Evolutionary conservation across 1,140 invertebrate species (phyloP).

Genomic region (Eciton burchellii): DNA sequence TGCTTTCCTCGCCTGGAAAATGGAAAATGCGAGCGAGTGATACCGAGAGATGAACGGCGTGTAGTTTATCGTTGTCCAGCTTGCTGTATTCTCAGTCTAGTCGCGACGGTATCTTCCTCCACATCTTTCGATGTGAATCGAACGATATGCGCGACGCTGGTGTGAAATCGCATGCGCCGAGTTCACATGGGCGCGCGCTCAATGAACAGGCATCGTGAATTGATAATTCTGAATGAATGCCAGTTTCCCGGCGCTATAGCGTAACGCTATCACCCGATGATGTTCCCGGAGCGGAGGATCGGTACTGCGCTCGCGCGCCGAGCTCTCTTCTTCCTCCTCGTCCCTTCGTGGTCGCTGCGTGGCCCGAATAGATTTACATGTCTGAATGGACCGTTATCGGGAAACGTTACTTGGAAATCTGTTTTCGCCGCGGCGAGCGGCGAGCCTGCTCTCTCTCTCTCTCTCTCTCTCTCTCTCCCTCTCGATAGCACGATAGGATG

Average conservation of each 20-base stretch:
- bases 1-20: too few species aligned
- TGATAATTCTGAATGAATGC: constrained; percentile 52
- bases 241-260: constrained; percentile 2
- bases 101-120: too few species aligned
- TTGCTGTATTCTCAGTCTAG: too few species aligned
- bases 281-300: constrained; percentile 33
- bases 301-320: background rate
- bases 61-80: too few species aligned
- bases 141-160: background rate
- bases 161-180: constrained; percentile 16
- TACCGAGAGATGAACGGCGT: too few species aligned
- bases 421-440: constrained; percentile 31
- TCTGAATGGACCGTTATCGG: constrained; percentile 69
- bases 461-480: too few species aligned
- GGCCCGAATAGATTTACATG: constrained; percentile 74
- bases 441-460: constrained; percentile 53
- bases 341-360: constrained; percentile 30
- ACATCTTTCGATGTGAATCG: too few species aligned
- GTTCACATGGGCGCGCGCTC: background rate
- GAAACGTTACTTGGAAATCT: constrained; percentile 45
- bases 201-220: background rate
- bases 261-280: too few species aligned
- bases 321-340: constrained; percentile 30
- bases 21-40: too few species aligned
- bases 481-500: too few species aligned